phyloP scores from a whole-genome alignment of 2,797 vertebrate species.

The Stomatorhinus walkeri region DNA sequence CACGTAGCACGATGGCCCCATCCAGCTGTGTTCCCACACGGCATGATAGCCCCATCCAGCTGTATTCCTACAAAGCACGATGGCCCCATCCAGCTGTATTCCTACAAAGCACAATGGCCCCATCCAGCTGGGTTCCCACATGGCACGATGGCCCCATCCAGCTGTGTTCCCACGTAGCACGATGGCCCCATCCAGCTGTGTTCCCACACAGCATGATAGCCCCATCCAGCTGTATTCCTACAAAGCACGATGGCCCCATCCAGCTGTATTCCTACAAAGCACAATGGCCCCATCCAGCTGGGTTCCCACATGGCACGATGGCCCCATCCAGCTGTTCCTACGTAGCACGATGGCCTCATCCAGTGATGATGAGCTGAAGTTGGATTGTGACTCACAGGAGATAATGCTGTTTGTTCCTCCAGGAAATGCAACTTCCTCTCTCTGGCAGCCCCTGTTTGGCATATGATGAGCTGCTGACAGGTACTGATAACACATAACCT shows the following conservation, averaged over 20 bases:
- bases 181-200: neutral
- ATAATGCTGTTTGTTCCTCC: neutral
- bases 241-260: neutral
- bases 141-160: neutral
- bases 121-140: neutral
- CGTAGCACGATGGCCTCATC: neutral
- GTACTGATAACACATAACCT: neutral
- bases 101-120: neutral
- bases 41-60: neutral
- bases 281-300: neutral
- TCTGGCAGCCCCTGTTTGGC: neutral
- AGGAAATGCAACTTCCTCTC: neutral
- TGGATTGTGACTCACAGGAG: neutral
- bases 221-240: neutral
- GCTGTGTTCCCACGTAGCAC: accelerated
- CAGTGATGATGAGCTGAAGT: neutral
- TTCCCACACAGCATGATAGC: neutral
- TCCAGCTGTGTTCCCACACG: neutral
- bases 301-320: accelerated
- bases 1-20: neutral
- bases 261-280: neutral
- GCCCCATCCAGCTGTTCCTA: neutral
- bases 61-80: accelerated
- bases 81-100: neutral
- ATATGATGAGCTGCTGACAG: neutral